These are phyloP conservation scores for Euphydryas editha DNA, from an alignment of 2,888 invertebrate species.

Conservation along the genomic window DNA sequence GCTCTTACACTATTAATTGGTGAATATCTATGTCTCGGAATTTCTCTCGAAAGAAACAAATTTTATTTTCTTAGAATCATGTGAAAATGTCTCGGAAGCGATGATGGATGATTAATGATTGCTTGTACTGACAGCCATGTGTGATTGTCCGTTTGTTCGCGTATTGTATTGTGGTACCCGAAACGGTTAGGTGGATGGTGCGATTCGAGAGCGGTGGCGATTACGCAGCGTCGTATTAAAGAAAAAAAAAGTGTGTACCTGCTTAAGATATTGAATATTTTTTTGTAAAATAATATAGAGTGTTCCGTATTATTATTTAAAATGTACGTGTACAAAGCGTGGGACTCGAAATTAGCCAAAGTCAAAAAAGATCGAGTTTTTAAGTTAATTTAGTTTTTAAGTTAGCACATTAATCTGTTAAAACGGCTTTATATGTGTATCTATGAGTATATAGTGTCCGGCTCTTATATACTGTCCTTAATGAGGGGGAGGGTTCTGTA, in stretches of 20 bases:
- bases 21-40: neutral
- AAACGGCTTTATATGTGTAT: too few species aligned
- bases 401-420: too few species aligned
- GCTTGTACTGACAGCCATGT: constrained; percentile 58
- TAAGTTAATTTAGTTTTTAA: too few species aligned
- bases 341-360: too few species aligned
- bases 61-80: constrained; percentile 1
- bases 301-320: too few species aligned
- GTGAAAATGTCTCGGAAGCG: constrained; percentile 23
- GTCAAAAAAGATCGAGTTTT: too few species aligned
- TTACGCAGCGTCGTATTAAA: neutral
- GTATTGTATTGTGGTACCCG: constrained; percentile 55
- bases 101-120: constrained; percentile 69
- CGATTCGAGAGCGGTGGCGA: constrained; percentile 32
- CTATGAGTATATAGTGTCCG: too few species aligned
- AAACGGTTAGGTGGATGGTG: constrained; percentile 45
- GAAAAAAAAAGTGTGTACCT: neutral
- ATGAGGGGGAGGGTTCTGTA: too few species aligned
- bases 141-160: constrained; percentile 64
- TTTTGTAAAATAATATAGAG: too few species aligned
- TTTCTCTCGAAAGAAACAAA: neutral
- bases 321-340: too few species aligned
- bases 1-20: too few species aligned
- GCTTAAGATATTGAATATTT: neutral
- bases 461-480: too few species aligned